A percentile compares a stretch with the other conserved stretches of the same genome.
Conservation (phyloP, 2,113 vertebrate genomes). For the Cinclus cinclus region DNA sequence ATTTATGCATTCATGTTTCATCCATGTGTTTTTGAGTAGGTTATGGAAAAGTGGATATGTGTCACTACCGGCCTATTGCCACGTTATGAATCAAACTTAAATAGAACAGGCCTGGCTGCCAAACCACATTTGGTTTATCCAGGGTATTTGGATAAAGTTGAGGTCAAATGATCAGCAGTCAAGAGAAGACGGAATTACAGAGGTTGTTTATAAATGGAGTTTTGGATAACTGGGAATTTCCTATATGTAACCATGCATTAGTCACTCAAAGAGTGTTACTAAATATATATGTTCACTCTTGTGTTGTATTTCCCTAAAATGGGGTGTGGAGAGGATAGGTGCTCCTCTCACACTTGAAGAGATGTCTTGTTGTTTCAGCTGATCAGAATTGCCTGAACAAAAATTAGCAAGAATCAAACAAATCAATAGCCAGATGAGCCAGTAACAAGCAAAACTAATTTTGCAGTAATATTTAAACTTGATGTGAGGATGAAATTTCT, state of each 20-base stretch:
- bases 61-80: background rate
- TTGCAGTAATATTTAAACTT: background rate
- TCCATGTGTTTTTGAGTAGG: background rate
- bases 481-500: background rate
- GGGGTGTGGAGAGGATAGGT: background rate
- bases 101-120: background rate
- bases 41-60: conserved; percentile 11
- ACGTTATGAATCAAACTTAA: conserved; percentile 15
- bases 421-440: background rate
- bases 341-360: background rate
- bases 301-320: background rate
- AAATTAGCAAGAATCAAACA: background rate
- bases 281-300: background rate
- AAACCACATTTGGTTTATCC: conserved; percentile 17
- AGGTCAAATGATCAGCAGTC: conserved; percentile 4
- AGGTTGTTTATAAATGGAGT: background rate
- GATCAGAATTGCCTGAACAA: background rate
- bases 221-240: background rate
- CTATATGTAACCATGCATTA: background rate
- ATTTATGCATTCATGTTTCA: background rate
- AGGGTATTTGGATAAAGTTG: background rate
- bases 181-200: conserved; percentile 5
- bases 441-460: background rate
- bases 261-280: background rate
- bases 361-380: rapidly evolving